These are phyloP conservation scores for Crepidodera aurea DNA, from an alignment of 2,888 invertebrate species.

Conservation along the genomic window DNA sequence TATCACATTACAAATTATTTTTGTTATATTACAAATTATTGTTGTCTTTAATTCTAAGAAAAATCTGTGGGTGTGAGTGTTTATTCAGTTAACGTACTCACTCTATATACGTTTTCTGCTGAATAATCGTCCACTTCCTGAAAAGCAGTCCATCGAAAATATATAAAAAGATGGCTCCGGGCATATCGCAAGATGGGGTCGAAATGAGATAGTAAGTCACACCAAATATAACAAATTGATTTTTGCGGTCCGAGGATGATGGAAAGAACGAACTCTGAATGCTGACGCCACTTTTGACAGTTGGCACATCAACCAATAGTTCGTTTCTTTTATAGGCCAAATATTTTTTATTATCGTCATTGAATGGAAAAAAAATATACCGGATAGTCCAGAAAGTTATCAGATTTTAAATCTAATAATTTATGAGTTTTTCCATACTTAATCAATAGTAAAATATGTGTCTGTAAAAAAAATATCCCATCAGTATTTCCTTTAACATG, in stretches of 20 bases:
- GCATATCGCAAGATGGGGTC: conserved; percentile 33
- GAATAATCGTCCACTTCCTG: conserved; percentile 37
- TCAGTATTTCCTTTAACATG: too few species aligned
- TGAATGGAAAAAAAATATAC: conserved; percentile 32
- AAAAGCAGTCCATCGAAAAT: conserved; percentile 38
- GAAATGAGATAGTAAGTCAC: conserved; percentile 37
- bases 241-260: conserved; percentile 48
- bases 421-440: too few species aligned
- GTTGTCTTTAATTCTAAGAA: too few species aligned
- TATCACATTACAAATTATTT: too few species aligned
- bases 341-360: conserved; percentile 41
- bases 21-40: too few species aligned
- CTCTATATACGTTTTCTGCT: conserved; percentile 20
- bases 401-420: too few species aligned
- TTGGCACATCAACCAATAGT: conserved; percentile 47
- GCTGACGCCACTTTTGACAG: conserved; percentile 55
- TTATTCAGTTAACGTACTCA: conserved; percentile 4
- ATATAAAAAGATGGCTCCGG: conserved; percentile 33
- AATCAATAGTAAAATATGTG: too few species aligned
- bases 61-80: background rate
- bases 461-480: too few species aligned
- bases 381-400: background rate
- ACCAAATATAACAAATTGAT: conserved; percentile 52
- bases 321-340: conserved; percentile 42
- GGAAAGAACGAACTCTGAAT: conserved; percentile 44